phyloP scores from a whole-genome alignment of 2,113 vertebrate species.

The Nicator chloris region DNA sequence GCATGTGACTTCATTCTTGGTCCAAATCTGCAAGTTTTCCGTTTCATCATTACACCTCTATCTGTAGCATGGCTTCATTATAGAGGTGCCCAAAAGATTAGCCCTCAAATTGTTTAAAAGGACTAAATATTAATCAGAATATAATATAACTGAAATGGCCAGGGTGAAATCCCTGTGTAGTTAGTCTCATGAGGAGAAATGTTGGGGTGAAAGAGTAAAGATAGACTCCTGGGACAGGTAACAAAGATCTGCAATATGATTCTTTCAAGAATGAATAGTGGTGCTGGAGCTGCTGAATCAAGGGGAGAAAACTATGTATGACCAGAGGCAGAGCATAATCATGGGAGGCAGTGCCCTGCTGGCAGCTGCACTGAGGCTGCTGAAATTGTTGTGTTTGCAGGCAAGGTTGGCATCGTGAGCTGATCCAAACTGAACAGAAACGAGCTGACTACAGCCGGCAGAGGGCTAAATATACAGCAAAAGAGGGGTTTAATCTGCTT shows the following conservation, averaged over 20 bases:
- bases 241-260: neutral
- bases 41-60: neutral
- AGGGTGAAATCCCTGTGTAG: neutral
- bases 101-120: neutral
- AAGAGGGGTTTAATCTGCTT: neutral
- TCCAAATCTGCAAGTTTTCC: neutral
- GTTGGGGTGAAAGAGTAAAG: neutral
- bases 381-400: neutral
- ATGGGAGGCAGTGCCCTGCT: neutral
- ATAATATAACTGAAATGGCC: neutral
- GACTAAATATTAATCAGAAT: neutral
- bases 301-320: neutral
- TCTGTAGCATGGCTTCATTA: neutral
- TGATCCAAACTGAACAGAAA: neutral
- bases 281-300: neutral
- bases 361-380: neutral
- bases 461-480: neutral
- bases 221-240: neutral
- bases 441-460: neutral
- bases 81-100: neutral
- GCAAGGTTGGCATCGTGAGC: neutral
- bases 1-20: neutral
- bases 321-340: neutral
- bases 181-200: neutral
- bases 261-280: neutral